Percentiles rank a stretch among this genome's conserved stretches.
These are phyloP conservation scores for Dastarcus helophoroides DNA, from an alignment of 2,888 invertebrate genomes.

Conservation along the genomic window DNA sequence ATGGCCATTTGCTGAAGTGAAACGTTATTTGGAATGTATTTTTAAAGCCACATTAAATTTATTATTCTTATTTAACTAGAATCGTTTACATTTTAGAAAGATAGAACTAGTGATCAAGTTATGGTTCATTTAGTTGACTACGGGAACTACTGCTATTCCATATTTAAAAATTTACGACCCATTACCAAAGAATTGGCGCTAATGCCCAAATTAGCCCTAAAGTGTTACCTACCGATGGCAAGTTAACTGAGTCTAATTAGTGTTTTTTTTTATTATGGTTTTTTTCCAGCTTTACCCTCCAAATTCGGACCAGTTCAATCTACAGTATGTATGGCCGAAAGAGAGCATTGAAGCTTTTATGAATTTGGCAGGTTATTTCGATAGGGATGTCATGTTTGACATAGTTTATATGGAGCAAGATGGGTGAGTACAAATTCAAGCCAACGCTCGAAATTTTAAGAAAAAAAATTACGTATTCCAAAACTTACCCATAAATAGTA, in stretches of 20 bases:
- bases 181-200: conserved; percentile 15
- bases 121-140: conserved; percentile 21
- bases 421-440: conserved; percentile 15
- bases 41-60: too few species aligned
- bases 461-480: too few species aligned
- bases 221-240: conserved; percentile 20
- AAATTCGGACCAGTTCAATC: conserved; percentile 14
- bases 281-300: conserved; percentile 21
- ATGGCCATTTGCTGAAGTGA: too few species aligned
- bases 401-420: conserved; percentile 14
- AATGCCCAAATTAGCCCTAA: conserved; percentile 20
- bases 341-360: conserved; percentile 15
- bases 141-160: conserved; percentile 16
- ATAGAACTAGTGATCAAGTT: conserved; percentile 14
- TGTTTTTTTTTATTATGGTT: background rate
- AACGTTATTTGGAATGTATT: too few species aligned
- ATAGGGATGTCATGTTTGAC: conserved; percentile 12
- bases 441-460: too few species aligned
- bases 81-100: too few species aligned
- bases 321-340: conserved; percentile 18
- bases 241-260: conserved; percentile 2
- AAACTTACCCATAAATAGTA: too few species aligned
- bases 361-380: conserved; percentile 12
- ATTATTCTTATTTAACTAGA: too few species aligned
- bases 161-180: conserved; percentile 17